A percentile compares a stretch with the other conserved stretches of the same genome.
phyloP scores from a whole-genome alignment of 2,888 invertebrate genomes.

The Apomyelois bistriatella region DNA sequence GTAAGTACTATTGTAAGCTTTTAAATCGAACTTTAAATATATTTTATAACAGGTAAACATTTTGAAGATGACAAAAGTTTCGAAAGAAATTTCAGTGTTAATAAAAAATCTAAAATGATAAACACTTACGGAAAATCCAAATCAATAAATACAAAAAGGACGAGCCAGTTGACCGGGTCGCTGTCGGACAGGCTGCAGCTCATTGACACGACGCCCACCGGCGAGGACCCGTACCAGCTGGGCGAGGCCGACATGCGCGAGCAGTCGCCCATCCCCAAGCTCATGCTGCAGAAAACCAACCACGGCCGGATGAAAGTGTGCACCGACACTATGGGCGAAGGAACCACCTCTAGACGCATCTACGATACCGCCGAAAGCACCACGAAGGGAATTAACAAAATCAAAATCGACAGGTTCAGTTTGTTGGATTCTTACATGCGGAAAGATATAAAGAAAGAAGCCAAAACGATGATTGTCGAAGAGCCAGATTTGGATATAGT shows the following conservation, averaged over 20 bases:
- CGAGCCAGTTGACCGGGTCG: slow-evolving; percentile 53
- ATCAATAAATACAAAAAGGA: slow-evolving; percentile 37
- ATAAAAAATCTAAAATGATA: slow-evolving; percentile 61
- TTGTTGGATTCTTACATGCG: slow-evolving; percentile 20
- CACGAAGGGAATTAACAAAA: slow-evolving; percentile 29
- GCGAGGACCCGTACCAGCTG: slow-evolving; percentile 68
- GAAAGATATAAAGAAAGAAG: slow-evolving; percentile 31
- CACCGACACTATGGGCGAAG: slow-evolving; percentile 33
- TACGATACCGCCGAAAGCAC: slow-evolving; percentile 45
- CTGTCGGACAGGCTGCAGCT: slow-evolving; percentile 60
- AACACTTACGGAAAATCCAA: slow-evolving; percentile 58
- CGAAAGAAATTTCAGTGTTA: slow-evolving; percentile 45
- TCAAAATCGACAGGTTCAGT: slow-evolving; percentile 37
- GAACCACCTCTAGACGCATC: slow-evolving; percentile 37
- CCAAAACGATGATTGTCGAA: slow-evolving; percentile 36
- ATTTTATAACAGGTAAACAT: slow-evolving; percentile 44
- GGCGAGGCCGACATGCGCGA: slow-evolving; percentile 71
- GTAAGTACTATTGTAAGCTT: too few species aligned
- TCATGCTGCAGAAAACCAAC: slow-evolving; percentile 65
- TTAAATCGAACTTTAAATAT: too few species aligned
- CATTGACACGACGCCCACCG: slow-evolving; percentile 68
- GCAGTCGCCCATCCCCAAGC: slow-evolving; percentile 70
- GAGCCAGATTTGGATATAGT: slow-evolving; percentile 48
- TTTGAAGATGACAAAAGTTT: slow-evolving; percentile 43
- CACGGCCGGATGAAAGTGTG: slow-evolving; percentile 52